Evolutionary conservation across 2,888 invertebrate species (phyloP).

Genomic region (Caradrina clavipalpis): DNA sequence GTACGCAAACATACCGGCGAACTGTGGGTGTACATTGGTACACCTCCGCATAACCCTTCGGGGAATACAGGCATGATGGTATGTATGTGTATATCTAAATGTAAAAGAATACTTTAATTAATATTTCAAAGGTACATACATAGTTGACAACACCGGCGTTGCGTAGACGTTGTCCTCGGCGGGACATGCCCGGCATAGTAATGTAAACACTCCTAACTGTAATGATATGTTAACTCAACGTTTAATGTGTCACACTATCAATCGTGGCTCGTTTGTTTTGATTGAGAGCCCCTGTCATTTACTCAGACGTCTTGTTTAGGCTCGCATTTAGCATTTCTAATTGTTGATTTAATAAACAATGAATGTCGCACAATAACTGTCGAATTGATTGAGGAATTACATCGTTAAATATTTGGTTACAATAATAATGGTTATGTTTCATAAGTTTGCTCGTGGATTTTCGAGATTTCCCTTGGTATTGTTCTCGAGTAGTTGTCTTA

Average conservation of each 20-base stretch:
- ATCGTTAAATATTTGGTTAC: background rate
- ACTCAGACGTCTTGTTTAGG: conserved; percentile 49
- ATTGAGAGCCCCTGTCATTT: conserved; percentile 61
- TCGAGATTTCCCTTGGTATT: background rate
- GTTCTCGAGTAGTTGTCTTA: background rate
- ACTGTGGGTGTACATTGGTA: too few relatives aligned
- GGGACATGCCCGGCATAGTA: conserved; percentile 59
- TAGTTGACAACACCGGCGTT: conserved; percentile 57
- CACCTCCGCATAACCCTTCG: too few relatives aligned
- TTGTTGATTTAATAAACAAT: conserved; percentile 47
- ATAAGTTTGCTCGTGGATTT: background rate
- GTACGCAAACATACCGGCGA: too few relatives aligned
- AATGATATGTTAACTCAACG: conserved; percentile 65
- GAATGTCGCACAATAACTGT: conserved; percentile 25
- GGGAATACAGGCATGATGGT: too few relatives aligned
- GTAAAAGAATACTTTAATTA: conserved; percentile 14
- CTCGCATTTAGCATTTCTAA: conserved; percentile 52
- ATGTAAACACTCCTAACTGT: conserved; percentile 59
- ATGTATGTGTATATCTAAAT: too few relatives aligned
- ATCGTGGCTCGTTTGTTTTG: conserved; percentile 58
- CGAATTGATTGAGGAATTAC: conserved; percentile 35
- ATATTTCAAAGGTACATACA: conserved; percentile 36
- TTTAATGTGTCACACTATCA: conserved; percentile 60
- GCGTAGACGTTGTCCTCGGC: conserved; percentile 66
- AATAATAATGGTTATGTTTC: conserved; percentile 3